Base-by-base conservation (phyloP, 1,140 invertebrate genomes). In the Neodiprion virginianus region DNA sequence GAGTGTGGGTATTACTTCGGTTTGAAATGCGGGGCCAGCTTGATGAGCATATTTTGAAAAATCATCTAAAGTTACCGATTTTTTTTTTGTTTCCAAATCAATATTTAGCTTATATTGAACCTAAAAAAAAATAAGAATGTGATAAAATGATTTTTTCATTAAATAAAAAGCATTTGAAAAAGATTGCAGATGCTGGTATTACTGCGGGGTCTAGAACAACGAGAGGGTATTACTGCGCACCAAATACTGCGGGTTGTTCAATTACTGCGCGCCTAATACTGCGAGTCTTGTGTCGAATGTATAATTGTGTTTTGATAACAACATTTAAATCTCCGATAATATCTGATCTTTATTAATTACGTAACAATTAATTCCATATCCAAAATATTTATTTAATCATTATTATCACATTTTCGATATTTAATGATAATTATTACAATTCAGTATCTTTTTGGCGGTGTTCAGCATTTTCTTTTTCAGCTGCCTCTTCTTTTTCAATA, bases 161-260 rank as follows among this genome's bases (percentile, higher is more conserved):
- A 61, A 61, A 61, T 61, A 8, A 61, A 14, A 8, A 14, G n/a
- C n/a, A 61, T 61, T 61, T 61, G 0, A 61, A 61, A 8, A 61
- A 61, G n/a, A 14, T 14, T 61, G 53, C 53, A 7, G 53, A 61
- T 61, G 53, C 53, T 61, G 53, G 53, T 61, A 61, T 61, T 61
- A 61, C 53, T 61, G 53, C 53, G 8, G 53, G 0, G 53, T 61
- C 8, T 61, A 61, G 5, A 61, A 17, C 11, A 3, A 8, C 53
- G 11, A 17, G 53, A 61, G 53, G 53, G 53, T 61, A 61, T 61
- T 61, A 61, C 53, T 61, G 53, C 53, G 53, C 53, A 61, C 53
- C 53, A 61, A 61, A 61, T 61, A 61, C 53, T 5, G 53, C 53
- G 53, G 5, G n/a, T 53, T 10, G 10, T 1, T 53, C 50, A 53